Evolutionary conservation across 2,888 invertebrate species (phyloP).

Genomic region (Macrophya annulata): DNA sequence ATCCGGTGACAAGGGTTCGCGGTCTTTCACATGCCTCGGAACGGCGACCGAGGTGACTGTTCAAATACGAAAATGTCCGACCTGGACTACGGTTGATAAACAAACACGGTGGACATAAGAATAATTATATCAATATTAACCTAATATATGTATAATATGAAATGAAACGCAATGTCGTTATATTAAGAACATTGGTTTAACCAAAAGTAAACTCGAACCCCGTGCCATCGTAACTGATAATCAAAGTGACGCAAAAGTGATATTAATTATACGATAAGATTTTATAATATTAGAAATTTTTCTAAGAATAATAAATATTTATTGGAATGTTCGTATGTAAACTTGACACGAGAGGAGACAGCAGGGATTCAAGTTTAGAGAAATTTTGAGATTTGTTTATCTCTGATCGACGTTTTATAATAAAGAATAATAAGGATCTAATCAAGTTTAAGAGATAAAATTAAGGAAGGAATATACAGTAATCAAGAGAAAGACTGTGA

Average conservation of each 20-base stretch:
- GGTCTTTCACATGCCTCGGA: constrained; percentile 73
- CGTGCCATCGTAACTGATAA: constrained; percentile 57
- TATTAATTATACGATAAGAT: constrained; percentile 50
- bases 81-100: constrained; percentile 60
- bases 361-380: background rate
- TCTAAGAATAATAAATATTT: background rate
- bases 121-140: background rate
- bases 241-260: constrained; percentile 58
- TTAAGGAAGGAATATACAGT: background rate
- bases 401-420: background rate
- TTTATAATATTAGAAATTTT: constrained; percentile 32
- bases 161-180: background rate
- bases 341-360: too few species aligned
- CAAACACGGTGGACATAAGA: background rate
- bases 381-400: background rate
- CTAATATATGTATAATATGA: too few species aligned
- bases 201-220: constrained; percentile 13
- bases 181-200: constrained; percentile 18
- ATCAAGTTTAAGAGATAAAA: background rate
- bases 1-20: constrained; percentile 68
- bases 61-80: constrained; percentile 62
- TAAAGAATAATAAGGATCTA: background rate
- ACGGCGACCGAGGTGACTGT: constrained; percentile 64
- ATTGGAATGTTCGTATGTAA: background rate
- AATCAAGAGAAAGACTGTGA: background rate